These are phyloP conservation scores for Acipenser transmontanus DNA, from an alignment of 2,797 vertebrate genomes.

Conservation along the genomic window DNA sequence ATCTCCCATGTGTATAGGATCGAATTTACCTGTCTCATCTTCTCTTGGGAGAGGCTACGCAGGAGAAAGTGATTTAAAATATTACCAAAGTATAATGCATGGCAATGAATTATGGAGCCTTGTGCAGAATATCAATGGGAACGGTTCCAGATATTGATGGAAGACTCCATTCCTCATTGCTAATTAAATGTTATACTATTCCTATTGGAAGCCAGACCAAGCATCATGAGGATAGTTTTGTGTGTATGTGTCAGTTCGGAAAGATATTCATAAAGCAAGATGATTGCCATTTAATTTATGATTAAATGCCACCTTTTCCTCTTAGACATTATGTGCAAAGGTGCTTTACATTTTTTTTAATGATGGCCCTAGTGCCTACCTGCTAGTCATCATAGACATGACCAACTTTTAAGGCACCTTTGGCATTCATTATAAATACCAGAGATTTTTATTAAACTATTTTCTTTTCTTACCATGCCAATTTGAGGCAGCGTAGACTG, in stretches of 20 bases:
- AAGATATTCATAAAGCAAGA: no score
- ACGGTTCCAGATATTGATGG: slow-evolving; percentile 38
- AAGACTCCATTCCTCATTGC: slow-evolving; percentile 3
- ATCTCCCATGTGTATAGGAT: slow-evolving; percentile 44
- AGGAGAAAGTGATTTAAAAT: slow-evolving; percentile 32
- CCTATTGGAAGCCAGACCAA: not conserved
- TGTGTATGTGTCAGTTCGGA: no score
- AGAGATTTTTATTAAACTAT: no score
- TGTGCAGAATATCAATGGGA: slow-evolving; percentile 27
- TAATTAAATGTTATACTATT: not conserved
- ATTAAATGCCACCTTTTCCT: no score
- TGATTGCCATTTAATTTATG: no score
- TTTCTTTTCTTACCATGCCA: no score
- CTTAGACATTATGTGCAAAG: no score
- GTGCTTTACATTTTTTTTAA: not conserved
- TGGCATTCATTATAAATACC: not conserved
- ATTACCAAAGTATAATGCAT: slow-evolving; percentile 24
- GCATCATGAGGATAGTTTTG: not conserved
- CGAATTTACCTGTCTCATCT: slow-evolving; percentile 40
- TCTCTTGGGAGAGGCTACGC: slow-evolving; percentile 28
- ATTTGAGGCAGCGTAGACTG: no score
- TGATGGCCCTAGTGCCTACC: not conserved
- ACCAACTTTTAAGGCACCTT: not conserved
- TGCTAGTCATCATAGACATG: not conserved
- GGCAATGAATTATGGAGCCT: slow-evolving; percentile 34